Conservation (phyloP, 2,888 invertebrate genomes). For the Drosophila mimica region DNA sequence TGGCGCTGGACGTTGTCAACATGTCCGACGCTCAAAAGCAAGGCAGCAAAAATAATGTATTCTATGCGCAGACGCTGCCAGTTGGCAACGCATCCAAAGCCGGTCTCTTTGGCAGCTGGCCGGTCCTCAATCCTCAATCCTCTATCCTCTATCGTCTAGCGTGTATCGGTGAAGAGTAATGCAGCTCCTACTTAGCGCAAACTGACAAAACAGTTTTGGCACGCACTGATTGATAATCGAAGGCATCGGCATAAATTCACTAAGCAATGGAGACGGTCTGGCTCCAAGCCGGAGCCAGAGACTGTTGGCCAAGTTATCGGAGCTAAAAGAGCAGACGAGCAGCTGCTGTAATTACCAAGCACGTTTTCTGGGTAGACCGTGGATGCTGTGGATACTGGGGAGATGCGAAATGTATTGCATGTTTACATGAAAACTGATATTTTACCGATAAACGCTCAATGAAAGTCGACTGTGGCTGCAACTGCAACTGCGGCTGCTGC, state of each 20-base stretch:
- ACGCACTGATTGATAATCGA: slow-evolving; percentile 80
- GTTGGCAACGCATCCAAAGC: slow-evolving; percentile 36
- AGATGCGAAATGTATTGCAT: slow-evolving; percentile 79
- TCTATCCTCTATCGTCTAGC: slow-evolving; percentile 8
- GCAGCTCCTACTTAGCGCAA: slow-evolving; percentile 74
- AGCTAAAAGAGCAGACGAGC: slow-evolving; percentile 43
- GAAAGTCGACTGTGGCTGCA: slow-evolving; percentile 65
- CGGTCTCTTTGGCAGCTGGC: slow-evolving; percentile 40
- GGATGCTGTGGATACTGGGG: slow-evolving; percentile 23
- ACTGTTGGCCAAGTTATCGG: slow-evolving; percentile 29
- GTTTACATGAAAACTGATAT: slow-evolving; percentile 81
- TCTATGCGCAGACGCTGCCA: slow-evolving; percentile 60
- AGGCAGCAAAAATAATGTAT: slow-evolving; percentile 58
- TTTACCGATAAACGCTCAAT: slow-evolving; percentile 79
- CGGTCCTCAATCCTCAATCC: slow-evolving; percentile 1
- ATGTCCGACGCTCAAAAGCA: slow-evolving; percentile 48
- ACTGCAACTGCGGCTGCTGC: slow-evolving; percentile 35
- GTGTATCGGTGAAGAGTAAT: slow-evolving; percentile 51
- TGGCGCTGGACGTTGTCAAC: slow-evolving; percentile 69
- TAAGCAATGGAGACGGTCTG: slow-evolving; percentile 8
- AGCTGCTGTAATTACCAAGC: slow-evolving; percentile 72
- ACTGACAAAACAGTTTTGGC: slow-evolving; percentile 80
- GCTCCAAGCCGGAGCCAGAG: not conserved
- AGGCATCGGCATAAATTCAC: slow-evolving; percentile 46
- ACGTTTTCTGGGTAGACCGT: slow-evolving; percentile 42